These are phyloP conservation scores for Minunthozetes semirufus DNA, from an alignment of 2,888 invertebrate species.

Conservation along the genomic window DNA sequence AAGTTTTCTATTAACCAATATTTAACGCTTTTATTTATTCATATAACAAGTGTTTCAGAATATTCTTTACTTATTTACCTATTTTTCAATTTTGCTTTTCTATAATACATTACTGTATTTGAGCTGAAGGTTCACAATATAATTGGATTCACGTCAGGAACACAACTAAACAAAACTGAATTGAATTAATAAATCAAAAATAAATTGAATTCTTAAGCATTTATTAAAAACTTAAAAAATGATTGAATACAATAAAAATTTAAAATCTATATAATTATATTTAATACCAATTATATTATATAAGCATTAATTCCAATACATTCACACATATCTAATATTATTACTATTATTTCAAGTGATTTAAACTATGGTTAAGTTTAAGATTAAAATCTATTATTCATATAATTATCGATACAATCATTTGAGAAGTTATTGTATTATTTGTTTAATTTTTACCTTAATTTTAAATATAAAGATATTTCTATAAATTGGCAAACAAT, in stretches of 20 bases:
- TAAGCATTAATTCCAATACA: constrained; percentile 22
- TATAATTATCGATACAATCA: background rate
- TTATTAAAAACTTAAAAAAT: constrained; percentile 28
- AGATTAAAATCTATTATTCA: constrained; percentile 1
- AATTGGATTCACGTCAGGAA: background rate
- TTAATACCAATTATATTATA: background rate
- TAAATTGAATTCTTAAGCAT: constrained; percentile 15
- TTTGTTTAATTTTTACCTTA: background rate
- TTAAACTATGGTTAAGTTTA: constrained; percentile 5
- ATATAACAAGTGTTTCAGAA: too few relatives aligned
- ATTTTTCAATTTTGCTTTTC: background rate
- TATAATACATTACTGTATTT: background rate
- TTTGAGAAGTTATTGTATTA: background rate
- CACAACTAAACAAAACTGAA: background rate
- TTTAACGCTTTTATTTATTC: too few relatives aligned
- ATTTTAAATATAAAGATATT: background rate
- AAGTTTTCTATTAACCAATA: background rate
- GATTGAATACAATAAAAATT: constrained; percentile 19
- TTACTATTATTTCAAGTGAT: background rate
- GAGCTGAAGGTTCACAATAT: background rate
- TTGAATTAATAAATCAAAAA: background rate
- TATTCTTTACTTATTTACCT: background rate
- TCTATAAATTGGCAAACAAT: constrained; percentile 14
- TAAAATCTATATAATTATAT: constrained; percentile 6
- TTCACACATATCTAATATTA: constrained; percentile 19